A percentile compares a stretch with the other conserved stretches of the same genome.
Conservation (phyloP, 1,140 invertebrate species). For the Drosophila sechellia region DNA sequence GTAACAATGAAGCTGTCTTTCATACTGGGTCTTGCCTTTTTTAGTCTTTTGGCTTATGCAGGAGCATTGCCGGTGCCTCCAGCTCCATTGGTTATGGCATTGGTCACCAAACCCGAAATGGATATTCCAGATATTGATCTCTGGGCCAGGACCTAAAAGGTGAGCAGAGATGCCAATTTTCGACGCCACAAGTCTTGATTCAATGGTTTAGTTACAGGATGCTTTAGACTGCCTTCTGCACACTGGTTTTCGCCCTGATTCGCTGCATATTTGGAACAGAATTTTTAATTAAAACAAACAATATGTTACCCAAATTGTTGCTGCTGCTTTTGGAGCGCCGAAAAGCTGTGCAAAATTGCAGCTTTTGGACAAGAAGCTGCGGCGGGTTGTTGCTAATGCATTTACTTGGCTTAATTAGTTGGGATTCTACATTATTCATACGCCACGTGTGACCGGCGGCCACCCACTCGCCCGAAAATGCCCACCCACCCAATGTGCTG, state of each 20-base stretch:
- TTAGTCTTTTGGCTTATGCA: not conserved
- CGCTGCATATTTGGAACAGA: constrained; percentile 5
- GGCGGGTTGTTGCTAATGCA: constrained; percentile 54
- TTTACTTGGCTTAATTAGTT: constrained; percentile 71
- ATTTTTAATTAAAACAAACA: constrained; percentile 67
- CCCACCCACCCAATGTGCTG: constrained; percentile 5
- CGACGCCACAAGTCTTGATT: not conserved
- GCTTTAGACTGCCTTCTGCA: not conserved
- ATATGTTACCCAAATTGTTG: constrained; percentile 46
- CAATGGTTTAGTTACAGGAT: constrained; percentile 3
- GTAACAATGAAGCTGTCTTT: not conserved
- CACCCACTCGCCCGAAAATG: not conserved
- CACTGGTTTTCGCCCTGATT: not conserved
- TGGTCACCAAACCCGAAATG: not conserved
- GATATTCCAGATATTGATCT: constrained; percentile 11
- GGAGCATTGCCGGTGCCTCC: not conserved
- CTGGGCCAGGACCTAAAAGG: not conserved
- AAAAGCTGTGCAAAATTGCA: constrained; percentile 34
- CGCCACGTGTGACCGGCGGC: constrained; percentile 61
- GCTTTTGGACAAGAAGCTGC: constrained; percentile 17
- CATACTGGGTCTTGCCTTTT: not conserved
- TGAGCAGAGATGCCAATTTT: not conserved
- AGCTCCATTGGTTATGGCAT: not conserved
- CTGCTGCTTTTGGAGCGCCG: constrained; percentile 11
- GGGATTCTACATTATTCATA: constrained; percentile 71